These are phyloP conservation scores for Florisuga fusca DNA, from an alignment of 2,797 vertebrate genomes.

Conservation along the genomic window DNA sequence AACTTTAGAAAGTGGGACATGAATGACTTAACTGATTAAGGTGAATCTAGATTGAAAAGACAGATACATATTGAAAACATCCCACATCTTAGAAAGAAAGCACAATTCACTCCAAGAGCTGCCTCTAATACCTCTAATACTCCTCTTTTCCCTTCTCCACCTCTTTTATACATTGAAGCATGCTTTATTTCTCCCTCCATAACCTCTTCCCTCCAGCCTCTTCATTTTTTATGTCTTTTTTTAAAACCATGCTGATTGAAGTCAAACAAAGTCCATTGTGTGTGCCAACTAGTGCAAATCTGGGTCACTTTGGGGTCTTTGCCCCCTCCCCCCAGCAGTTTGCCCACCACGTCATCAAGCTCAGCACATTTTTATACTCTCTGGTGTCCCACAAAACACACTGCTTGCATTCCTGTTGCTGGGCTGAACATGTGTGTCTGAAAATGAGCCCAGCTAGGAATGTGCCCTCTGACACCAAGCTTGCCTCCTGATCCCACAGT, in stretches of 20 bases:
- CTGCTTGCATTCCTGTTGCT: conserved; percentile 30
- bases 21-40: conserved; percentile 39
- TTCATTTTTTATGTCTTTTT: neutral
- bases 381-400: conserved; percentile 42
- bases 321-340: conserved; percentile 1
- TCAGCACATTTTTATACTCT: conserved; percentile 54
- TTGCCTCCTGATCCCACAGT: neutral
- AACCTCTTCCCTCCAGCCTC: neutral
- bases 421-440: neutral
- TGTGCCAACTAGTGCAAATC: neutral
- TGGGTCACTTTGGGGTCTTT: conserved; percentile 15
- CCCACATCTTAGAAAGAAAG: neutral
- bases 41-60: conserved; percentile 15
- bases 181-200: neutral
- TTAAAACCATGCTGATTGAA: neutral
- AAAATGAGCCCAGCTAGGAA: conserved; percentile 50
- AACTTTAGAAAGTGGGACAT: conserved; percentile 41
- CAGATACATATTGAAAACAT: neutral
- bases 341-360: neutral
- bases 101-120: neutral
- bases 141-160: neutral
- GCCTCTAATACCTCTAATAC: neutral
- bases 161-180: neutral
- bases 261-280: neutral
- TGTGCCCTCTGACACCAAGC: conserved; percentile 61